Evolutionary conservation across 2,797 vertebrate species (phyloP).

Genomic region (Siniperca scherzeri): DNA sequence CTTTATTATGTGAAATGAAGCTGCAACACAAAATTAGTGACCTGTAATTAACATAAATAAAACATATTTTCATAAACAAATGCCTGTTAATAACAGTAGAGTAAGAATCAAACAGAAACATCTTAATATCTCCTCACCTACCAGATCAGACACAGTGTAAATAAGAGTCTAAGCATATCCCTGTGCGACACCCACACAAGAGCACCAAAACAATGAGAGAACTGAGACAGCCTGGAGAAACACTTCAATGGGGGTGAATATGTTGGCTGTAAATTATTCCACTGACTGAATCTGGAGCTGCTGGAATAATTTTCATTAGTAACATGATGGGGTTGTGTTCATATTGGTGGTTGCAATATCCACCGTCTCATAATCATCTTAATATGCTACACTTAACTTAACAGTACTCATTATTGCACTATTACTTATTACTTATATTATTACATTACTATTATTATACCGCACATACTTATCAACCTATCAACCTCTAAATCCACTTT

Average conservation of each 20-base stretch:
- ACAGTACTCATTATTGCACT: too few species aligned
- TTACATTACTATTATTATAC: too few species aligned
- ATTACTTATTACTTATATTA: too few species aligned
- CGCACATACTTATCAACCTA: too few species aligned
- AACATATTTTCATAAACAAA: neutral
- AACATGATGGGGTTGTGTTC: neutral
- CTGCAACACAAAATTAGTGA: neutral
- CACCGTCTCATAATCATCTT: too few species aligned
- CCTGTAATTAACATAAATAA: neutral
- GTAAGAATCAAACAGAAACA: neutral
- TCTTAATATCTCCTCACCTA: neutral
- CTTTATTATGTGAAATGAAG: neutral
- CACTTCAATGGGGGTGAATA: neutral
- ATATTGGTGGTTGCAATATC: neutral
- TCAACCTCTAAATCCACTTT: too few species aligned
- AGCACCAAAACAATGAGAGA: neutral
- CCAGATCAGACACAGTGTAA: neutral
- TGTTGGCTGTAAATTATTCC: neutral
- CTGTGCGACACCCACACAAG: neutral
- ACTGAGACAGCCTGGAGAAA: neutral
- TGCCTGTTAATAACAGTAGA: neutral
- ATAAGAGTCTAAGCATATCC: too few species aligned
- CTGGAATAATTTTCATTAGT: neutral
- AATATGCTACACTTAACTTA: too few species aligned
- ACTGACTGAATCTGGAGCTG: conserved; percentile 10